Evolutionary conservation across 2,888 invertebrate genomes (phyloP).

Genomic region (Amiota mariae): DNA sequence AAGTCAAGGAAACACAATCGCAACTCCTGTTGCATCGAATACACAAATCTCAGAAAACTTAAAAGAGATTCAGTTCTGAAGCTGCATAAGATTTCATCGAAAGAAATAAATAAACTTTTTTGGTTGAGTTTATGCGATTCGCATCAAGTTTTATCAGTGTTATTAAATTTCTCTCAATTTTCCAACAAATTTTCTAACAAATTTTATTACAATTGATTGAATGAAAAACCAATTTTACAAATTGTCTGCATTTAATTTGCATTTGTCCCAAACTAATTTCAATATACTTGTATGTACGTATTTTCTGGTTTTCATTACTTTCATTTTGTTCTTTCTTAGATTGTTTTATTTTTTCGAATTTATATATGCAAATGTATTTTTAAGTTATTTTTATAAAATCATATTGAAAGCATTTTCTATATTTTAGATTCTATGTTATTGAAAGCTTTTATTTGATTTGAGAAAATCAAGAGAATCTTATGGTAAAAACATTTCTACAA

Average conservation of each 20-base stretch:
- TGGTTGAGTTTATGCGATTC: too few relatives aligned
- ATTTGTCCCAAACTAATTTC: constrained; percentile 1
- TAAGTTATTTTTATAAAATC: not conserved
- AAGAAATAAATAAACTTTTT: too few relatives aligned
- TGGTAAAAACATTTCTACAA: constrained; percentile 12
- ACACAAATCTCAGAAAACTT: not conserved
- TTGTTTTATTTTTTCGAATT: not conserved
- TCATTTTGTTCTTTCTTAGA: not conserved
- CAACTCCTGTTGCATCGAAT: constrained; percentile 6
- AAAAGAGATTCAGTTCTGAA: not conserved
- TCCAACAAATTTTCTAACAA: not conserved
- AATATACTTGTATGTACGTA: not conserved
- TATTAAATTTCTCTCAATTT: constrained; percentile 16
- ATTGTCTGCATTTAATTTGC: constrained; percentile 22
- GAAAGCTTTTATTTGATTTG: too few relatives aligned
- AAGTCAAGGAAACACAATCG: too few relatives aligned
- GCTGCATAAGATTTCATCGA: too few relatives aligned
- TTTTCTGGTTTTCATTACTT: not conserved
- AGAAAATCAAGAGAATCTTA: not conserved
- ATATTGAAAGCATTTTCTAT: too few relatives aligned
- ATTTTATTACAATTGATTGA: not conserved
- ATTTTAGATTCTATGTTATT: too few relatives aligned
- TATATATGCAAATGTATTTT: constrained; percentile 4
- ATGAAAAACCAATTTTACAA: constrained; percentile 22
- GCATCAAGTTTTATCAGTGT: constrained; percentile 13